Conservation (phyloP, 1,140 invertebrate genomes). For the Daktulosphaira vitifoliae region DNA sequence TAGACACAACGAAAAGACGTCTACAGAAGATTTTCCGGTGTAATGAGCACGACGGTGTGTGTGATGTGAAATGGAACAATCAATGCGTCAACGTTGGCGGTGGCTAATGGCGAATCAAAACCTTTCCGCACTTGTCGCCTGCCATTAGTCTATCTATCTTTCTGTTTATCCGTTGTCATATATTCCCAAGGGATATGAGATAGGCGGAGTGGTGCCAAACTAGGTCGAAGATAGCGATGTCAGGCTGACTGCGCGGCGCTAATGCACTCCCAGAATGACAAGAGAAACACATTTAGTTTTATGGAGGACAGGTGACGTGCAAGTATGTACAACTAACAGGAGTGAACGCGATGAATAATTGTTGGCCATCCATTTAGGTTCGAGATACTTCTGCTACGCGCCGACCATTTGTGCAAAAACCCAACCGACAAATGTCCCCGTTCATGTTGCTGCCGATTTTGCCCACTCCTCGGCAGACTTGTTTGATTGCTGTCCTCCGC, state of each 20-base stretch:
- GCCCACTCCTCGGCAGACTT: not conserved
- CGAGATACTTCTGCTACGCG: not conserved
- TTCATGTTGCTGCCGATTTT: too few relatives aligned
- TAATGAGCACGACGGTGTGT: too few relatives aligned
- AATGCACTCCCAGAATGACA: conserved; percentile 22
- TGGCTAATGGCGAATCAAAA: not conserved
- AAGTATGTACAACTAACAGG: not conserved
- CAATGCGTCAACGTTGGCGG: not conserved
- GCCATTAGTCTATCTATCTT: not conserved
- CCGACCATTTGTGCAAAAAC: not conserved
- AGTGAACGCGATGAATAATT: conserved; percentile 21
- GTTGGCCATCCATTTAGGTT: conserved; percentile 10
- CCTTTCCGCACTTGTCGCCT: not conserved
- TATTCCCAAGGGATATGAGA: too few relatives aligned
- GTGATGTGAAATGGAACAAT: conserved; percentile 8
- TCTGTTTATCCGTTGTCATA: not conserved
- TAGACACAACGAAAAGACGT: too few relatives aligned
- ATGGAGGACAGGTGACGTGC: conserved; percentile 13
- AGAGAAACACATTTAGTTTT: conserved; percentile 22
- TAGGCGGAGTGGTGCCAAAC: too few relatives aligned
- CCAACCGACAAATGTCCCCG: too few relatives aligned
- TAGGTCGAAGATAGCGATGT: not conserved
- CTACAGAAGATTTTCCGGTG: too few relatives aligned
- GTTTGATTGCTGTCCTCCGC: not conserved
- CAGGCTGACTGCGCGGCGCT: not conserved